Evolutionary conservation across 1,140 invertebrate genomes (phyloP), one percentile per base, ranked within the genome.

Genomic region (Neodiprion lecontei): DNA sequence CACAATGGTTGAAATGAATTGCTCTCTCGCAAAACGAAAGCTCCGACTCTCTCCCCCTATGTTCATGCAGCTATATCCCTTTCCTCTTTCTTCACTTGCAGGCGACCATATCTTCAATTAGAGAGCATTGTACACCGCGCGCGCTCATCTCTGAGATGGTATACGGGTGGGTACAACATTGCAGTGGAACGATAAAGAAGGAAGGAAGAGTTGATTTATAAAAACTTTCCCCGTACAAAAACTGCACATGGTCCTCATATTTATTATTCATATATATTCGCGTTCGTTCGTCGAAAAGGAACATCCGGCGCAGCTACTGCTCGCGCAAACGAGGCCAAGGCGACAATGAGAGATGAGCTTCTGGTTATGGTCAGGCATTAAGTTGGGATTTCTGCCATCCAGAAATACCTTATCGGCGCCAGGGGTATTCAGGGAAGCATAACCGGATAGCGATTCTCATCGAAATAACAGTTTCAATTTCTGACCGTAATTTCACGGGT

Each of bases 11-110:
- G n/a, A 17, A 61, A 61, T 61, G 53, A 61, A 61, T 61, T 17
- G 53, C 53, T 17, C n/a, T 61, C 53, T 12, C 53, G 53, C 53
- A 61, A 61, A 61, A 61, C 53, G 53, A 61, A 61, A 61, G 53
- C 53, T 61, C 53, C 53, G 53, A 4, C 28, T 40, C 28, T 40
- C 28, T 40, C 28, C 17, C 17, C 17, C 50, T 53, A 11, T 10
- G 50, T 53, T 11, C 50, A 14, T 53, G 50, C 50, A 10, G 10
- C 10, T 11, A 14, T 53, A 53, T 53, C 50, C 53, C 53, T 61
- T 61, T 69, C 75, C 74, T 76, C 74, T 73, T 74, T 68, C 72
- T 77, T 79, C 77, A 79, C 79, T 70, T 71, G 78, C 77, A 72
- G 75, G 75, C 67, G 21, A 69, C 40, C 14, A 47, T 47, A 69